A percentile compares a stretch with the other conserved stretches of the same genome.
phyloP scores from a whole-genome alignment of 1,140 invertebrate species.

The Formica exsecta region DNA sequence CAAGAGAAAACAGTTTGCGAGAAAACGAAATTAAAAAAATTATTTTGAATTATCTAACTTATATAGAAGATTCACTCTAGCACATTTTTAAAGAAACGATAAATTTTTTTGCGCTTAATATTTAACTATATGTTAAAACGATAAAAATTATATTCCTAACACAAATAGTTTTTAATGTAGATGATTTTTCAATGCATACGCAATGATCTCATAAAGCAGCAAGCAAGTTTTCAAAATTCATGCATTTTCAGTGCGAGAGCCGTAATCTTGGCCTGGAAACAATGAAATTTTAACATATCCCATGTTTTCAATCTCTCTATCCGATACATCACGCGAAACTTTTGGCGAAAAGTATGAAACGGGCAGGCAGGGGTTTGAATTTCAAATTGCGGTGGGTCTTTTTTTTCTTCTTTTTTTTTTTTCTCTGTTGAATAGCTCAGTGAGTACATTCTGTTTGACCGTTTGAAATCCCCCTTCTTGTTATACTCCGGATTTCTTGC shows the following conservation, averaged over 20 bases:
- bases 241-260: not conserved
- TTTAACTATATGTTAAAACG: not conserved
- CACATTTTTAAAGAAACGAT: not conserved
- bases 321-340: conserved; percentile 43
- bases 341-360: conserved; percentile 25
- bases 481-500: not conserved
- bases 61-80: not conserved
- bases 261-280: conserved; percentile 62
- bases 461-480: not conserved
- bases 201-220: not conserved
- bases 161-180: not conserved
- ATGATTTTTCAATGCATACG: not conserved
- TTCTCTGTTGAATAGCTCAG: conserved; percentile 19
- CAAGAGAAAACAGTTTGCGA: not conserved
- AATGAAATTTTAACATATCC: conserved; percentile 59
- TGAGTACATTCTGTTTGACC: conserved; percentile 55
- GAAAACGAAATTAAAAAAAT: not conserved
- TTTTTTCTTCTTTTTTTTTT: conserved; percentile 29
- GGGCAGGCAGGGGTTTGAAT: conserved; percentile 59
- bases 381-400: conserved; percentile 59
- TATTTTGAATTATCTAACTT: not conserved
- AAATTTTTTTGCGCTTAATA: not conserved
- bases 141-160: not conserved
- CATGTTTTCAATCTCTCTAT: conserved; percentile 44
- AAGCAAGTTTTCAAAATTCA: not conserved